Evolutionary conservation across 30 jellyfish, hydroid and myxozoan genomes (phyloP).

Genomic region (Calvadosia cruxmelitensis): DNA sequence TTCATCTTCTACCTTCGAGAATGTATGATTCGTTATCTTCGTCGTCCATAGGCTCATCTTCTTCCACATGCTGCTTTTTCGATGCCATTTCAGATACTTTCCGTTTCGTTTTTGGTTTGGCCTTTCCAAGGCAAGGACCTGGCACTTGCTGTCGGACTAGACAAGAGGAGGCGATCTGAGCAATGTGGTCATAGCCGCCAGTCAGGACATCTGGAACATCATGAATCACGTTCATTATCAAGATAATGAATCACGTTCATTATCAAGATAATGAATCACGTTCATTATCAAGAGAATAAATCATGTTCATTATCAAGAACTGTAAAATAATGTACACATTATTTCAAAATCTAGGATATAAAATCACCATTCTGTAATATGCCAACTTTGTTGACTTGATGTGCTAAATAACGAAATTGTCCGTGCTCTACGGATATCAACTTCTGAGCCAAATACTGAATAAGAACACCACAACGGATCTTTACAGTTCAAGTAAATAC

Average conservation of each 20-base stretch:
- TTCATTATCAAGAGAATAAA: background rate
- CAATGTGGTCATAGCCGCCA: slow-evolving; percentile 54
- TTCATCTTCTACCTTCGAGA: background rate
- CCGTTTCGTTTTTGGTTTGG: background rate
- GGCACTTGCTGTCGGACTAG: slow-evolving; percentile 79
- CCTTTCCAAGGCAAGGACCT: slow-evolving; percentile 74
- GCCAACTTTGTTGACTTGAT: too few relatives aligned
- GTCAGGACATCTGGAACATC: slow-evolving; percentile 30
- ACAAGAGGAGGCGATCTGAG: slow-evolving; percentile 78
- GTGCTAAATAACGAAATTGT: too few relatives aligned
- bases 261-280: background rate
- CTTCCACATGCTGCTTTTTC: background rate
- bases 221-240: too few relatives aligned
- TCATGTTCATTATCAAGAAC: background rate
- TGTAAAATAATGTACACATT: too few relatives aligned
- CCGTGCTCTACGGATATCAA: too few relatives aligned
- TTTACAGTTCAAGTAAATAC: too few relatives aligned
- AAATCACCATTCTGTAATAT: too few relatives aligned
- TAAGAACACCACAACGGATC: too few relatives aligned
- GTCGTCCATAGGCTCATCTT: slow-evolving; percentile 5
- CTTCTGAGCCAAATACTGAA: too few relatives aligned
- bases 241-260: background rate
- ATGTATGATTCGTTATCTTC: slow-evolving; percentile 14
- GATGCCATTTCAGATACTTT: slow-evolving; percentile 8
- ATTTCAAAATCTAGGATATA: too few relatives aligned